Percentiles rank a stretch among this genome's conserved stretches.
phyloP scores from a whole-genome alignment of 2,113 vertebrate species.

The Gnathonemus echidnorhynchus region DNA sequence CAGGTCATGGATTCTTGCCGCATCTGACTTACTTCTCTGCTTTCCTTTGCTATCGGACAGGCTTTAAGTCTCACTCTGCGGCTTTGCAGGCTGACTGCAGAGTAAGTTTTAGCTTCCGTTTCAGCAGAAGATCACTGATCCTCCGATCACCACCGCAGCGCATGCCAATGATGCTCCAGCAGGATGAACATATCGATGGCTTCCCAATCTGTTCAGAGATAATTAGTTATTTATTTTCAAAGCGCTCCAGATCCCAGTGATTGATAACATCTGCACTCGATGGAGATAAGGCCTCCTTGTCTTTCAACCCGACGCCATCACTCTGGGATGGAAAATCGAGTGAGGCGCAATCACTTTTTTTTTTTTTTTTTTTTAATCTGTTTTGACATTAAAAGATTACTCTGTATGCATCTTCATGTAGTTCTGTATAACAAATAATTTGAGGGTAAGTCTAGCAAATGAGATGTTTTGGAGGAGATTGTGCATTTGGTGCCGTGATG shows the following conservation, averaged over 20 bases:
- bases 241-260: conserved; percentile 40
- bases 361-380: background rate
- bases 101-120: background rate
- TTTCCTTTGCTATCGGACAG: background rate
- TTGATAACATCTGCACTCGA: conserved; percentile 31
- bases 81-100: background rate
- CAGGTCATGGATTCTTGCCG: background rate
- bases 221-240: conserved; percentile 42
- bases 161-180: conserved; percentile 21
- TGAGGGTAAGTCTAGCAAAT: background rate
- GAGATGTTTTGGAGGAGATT: background rate
- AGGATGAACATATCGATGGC: conserved; percentile 17
- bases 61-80: background rate
- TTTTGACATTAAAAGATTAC: background rate
- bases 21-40: background rate
- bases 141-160: conserved; percentile 23
- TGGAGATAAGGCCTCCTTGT: conserved; percentile 36
- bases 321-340: conserved; percentile 34
- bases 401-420: background rate
- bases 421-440: background rate
- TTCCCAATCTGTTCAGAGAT: conserved; percentile 18
- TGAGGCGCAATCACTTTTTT: conserved; percentile 16
- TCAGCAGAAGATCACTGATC: background rate
- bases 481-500: background rate
- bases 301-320: conserved; percentile 37